Evolutionary conservation across 92 coral and sea anemone genomes (phyloP).

Genomic region (Palythoa grandis): DNA sequence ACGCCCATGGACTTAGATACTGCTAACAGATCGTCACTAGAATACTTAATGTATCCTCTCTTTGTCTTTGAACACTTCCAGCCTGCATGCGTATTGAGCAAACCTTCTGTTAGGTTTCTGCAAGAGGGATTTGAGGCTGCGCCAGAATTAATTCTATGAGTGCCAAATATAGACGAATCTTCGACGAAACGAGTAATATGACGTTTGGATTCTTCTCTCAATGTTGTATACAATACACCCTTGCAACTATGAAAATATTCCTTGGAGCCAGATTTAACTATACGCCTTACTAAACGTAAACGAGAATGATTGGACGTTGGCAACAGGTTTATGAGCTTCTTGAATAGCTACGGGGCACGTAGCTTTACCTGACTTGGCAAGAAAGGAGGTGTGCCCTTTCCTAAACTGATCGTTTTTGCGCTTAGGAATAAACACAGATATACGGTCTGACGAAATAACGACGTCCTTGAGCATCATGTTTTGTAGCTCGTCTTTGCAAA

Average conservation of each 20-base stretch:
- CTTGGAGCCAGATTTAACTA: slow-evolving; percentile 30
- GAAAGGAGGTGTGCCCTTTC: slow-evolving; percentile 50
- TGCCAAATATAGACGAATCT: slow-evolving; percentile 35
- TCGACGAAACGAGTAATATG: slow-evolving; percentile 15
- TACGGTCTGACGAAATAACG: slow-evolving; percentile 23
- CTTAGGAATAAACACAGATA: slow-evolving; percentile 46
- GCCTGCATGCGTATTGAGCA: slow-evolving; percentile 56
- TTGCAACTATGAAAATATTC: slow-evolving; percentile 42
- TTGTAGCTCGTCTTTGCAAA: slow-evolving; percentile 57
- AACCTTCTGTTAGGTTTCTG: neutral
- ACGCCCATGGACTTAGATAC: slow-evolving; percentile 16
- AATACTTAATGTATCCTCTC: slow-evolving; percentile 62
- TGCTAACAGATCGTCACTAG: slow-evolving; percentile 34
- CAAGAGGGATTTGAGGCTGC: slow-evolving; percentile 65
- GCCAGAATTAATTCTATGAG: slow-evolving; percentile 68
- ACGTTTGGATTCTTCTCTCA: slow-evolving; percentile 39
- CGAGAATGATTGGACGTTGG: slow-evolving; percentile 8
- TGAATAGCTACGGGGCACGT: slow-evolving; percentile 59
- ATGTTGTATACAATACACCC: slow-evolving; percentile 14
- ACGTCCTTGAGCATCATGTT: slow-evolving; percentile 47
- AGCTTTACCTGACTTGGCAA: slow-evolving; percentile 49
- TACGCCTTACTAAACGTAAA: slow-evolving; percentile 37
- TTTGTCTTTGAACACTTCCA: slow-evolving; percentile 58
- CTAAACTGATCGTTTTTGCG: slow-evolving; percentile 63
- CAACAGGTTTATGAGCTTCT: slow-evolving; percentile 32